Evolutionary conservation across 2,797 vertebrate genomes (phyloP).

Genomic region (Calcarius lapponicus): DNA sequence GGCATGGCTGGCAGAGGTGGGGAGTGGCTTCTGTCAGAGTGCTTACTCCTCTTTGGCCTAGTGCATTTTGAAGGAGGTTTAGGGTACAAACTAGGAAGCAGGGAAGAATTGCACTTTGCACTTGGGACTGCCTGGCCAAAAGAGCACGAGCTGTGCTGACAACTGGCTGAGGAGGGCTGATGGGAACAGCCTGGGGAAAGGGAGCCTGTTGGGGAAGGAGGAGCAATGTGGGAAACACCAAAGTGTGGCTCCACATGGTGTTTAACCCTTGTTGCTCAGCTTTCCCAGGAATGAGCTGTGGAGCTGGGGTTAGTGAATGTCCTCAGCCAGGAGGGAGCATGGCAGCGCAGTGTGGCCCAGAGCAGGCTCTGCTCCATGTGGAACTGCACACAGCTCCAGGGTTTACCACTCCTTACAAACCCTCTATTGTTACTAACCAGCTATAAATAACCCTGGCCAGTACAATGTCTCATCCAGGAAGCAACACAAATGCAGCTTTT

Average conservation of each 20-base stretch:
- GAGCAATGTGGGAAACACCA: rapidly evolving
- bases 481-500: constrained; percentile 57
- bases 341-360: rapidly evolving
- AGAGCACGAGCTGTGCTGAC: not conserved
- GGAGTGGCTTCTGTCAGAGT: not conserved
- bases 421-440: constrained; percentile 37
- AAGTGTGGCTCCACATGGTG: not conserved
- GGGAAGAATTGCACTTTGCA: not conserved
- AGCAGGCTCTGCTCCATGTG: not conserved
- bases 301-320: not conserved
- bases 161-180: not conserved
- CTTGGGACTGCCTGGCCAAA: not conserved
- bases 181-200: not conserved
- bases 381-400: not conserved
- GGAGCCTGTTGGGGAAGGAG: not conserved
- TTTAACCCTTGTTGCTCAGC: not conserved
- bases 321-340: not conserved
- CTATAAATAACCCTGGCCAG: constrained; percentile 54
- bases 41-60: not conserved
- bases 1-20: not conserved
- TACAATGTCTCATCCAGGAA: constrained; percentile 68
- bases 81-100: not conserved
- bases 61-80: not conserved
- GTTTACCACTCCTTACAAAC: constrained; percentile 21
- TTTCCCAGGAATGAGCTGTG: not conserved